Evolutionary conservation across 2,113 vertebrate species (phyloP), one percentile per base, ranked within the genome.

Genomic region (Nyctibius bracteatus): DNA sequence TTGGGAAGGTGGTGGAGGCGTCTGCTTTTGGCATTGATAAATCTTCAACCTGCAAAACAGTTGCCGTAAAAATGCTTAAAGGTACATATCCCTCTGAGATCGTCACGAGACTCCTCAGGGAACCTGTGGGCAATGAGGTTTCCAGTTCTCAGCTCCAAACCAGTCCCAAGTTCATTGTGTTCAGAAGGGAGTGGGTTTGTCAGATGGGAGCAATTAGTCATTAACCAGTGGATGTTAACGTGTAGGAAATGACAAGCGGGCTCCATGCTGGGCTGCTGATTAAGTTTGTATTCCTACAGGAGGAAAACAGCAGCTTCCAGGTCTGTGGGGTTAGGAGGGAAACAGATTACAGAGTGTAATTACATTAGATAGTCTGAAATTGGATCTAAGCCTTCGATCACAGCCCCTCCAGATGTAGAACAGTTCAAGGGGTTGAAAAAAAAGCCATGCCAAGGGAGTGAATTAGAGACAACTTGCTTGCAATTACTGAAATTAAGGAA

Each of bases 21-120:
- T 99, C 99, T 94, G 99, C 99, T 78, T 99, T 99, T 97, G 99
- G 99, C 93, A 99, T 99, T 79, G 99, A 99, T 98, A 99, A 99
- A 97, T 98, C 99, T 89, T 99, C 99, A 55, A 99, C 99, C 90
- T 99, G 99, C 98, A 99, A 99, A 98, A 99, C 98, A 22, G 99
- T 99, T 88, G 99, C 99, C 33, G 99, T 99, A 95, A 99, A 99
- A 98, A 99, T 99, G 99, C 98, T 99, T 59, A 99, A 99, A 99
- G 99, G 99, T 99, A 98, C 96, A 95, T 71, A 66, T 91, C 86
- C 90, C 94, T 89, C 95, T 19, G 90, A 92, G 91, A 92, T 51
- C 41, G 71, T 77, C 43, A 27, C 46, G 20, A 39, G 37, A 4
- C 24, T 61, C 85, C 88, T 52, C 49, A 35, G 94, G 88, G 91